A percentile compares a stretch with the other conserved stretches of the same genome.
Evolutionary conservation across 2,888 invertebrate genomes (phyloP).

Genomic region (Lycophotia porphyrea): DNA sequence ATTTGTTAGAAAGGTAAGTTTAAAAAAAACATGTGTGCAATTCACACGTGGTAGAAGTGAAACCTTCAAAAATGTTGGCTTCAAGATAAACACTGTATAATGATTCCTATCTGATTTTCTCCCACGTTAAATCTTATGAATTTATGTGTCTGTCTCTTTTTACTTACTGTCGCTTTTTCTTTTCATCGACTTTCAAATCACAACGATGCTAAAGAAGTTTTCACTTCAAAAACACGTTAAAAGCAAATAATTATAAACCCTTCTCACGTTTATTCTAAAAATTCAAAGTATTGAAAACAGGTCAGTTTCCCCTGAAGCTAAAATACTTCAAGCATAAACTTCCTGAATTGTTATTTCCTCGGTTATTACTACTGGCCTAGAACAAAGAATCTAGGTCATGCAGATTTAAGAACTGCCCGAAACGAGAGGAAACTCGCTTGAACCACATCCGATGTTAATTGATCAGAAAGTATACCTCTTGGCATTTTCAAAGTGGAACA

Average conservation of each 20-base stretch:
- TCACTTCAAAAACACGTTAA: too few relatives aligned
- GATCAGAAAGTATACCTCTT: conserved; percentile 23
- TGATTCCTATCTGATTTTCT: too few relatives aligned
- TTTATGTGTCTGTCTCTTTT: too few relatives aligned
- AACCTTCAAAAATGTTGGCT: too few relatives aligned
- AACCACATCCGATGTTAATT: conserved; percentile 46
- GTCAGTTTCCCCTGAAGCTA: background rate
- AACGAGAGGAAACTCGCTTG: conserved; percentile 34
- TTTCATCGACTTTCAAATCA: too few relatives aligned
- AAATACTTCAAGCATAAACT: conserved; percentile 17
- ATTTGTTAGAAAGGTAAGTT: too few relatives aligned
- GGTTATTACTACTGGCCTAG: conserved; percentile 15
- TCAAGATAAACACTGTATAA: too few relatives aligned
- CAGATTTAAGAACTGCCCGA: conserved; percentile 38
- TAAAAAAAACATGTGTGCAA: too few relatives aligned
- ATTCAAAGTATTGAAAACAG: background rate
- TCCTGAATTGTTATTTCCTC: conserved; percentile 33
- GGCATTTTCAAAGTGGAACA: conserved; percentile 43
- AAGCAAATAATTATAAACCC: background rate
- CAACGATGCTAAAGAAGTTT: too few relatives aligned
- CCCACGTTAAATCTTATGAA: too few relatives aligned
- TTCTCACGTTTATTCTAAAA: background rate
- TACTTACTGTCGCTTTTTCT: too few relatives aligned
- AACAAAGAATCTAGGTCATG: conserved; percentile 52
- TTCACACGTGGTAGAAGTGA: too few relatives aligned